Percentiles rank a stretch among this genome's conserved stretches.
These are phyloP conservation scores for Helogale parvula DNA, from an alignment of 2,113 vertebrate genomes.

Conservation along the genomic window DNA sequence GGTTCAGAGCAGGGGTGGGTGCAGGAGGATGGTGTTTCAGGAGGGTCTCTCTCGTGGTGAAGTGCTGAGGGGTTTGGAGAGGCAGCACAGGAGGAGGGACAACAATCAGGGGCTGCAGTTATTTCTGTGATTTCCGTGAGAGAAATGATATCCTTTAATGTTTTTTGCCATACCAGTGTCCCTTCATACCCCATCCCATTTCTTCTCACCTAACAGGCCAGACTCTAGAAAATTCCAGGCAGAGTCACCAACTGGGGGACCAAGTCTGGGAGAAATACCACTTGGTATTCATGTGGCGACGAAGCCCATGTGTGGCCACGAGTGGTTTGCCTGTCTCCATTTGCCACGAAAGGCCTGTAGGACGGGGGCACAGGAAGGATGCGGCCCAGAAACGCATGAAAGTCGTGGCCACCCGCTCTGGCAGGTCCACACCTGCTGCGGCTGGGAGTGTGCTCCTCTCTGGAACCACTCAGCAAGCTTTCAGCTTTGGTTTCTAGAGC, in stretches of 20 bases:
- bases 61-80: neutral
- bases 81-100: neutral
- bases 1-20: neutral
- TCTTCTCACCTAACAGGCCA: neutral
- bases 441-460: neutral
- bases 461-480: neutral
- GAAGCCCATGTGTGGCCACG: neutral
- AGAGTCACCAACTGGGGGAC: neutral
- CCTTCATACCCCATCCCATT: neutral
- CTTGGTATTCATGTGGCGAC: neutral
- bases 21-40: neutral
- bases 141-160: neutral
- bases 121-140: neutral
- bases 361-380: neutral
- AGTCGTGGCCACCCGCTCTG: neutral
- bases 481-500: neutral
- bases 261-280: neutral
- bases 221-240: neutral
- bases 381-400: neutral
- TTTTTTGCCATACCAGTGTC: neutral
- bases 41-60: neutral
- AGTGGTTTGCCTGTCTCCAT: neutral
- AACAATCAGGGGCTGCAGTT: neutral
- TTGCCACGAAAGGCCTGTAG: neutral
- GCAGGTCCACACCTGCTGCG: neutral